Conservation (phyloP, 1,140 invertebrate genomes). For the Asobara japonica region DNA sequence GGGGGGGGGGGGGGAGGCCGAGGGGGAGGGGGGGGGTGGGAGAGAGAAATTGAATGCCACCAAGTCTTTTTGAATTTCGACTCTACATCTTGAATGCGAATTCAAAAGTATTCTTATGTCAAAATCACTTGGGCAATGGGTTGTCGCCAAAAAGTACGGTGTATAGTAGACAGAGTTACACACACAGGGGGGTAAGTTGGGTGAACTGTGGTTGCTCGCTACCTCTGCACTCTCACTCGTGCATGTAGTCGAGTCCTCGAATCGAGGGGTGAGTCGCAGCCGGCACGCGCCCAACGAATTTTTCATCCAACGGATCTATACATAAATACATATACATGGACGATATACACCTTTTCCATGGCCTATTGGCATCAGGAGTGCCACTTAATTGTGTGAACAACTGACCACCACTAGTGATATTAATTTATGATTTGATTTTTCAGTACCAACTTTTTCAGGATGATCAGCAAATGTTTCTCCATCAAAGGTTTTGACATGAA, state of each 20-base stretch:
- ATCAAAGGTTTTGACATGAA: too few species aligned
- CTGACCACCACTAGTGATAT: too few species aligned
- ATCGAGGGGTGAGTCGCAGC: conserved; percentile 52
- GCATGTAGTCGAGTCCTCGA: conserved; percentile 4
- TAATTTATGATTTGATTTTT: too few species aligned
- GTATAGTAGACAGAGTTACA: background rate
- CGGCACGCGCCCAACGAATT: conserved; percentile 59
- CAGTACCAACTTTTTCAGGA: too few species aligned
- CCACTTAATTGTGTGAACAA: conserved; percentile 1
- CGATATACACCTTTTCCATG: background rate
- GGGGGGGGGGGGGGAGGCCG: too few species aligned
- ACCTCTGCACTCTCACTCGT: conserved; percentile 31
- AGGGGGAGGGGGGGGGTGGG: too few species aligned
- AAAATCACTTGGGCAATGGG: background rate
- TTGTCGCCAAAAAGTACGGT: background rate
- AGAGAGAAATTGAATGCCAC: too few species aligned
- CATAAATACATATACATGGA: conserved; percentile 27
- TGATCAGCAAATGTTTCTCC: too few species aligned
- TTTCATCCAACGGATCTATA: conserved; percentile 54
- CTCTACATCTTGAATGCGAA: background rate
- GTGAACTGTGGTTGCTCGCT: conserved; percentile 20
- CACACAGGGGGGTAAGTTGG: conserved; percentile 29
- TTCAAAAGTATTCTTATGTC: background rate
- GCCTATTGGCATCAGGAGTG: conserved; percentile 3
- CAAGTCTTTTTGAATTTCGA: too few species aligned